A percentile compares a stretch with the other conserved stretches of the same genome.
These are phyloP conservation scores for Lepilemur ruficaudatus DNA, from an alignment of 2,797 vertebrate species.

Conservation along the genomic window DNA sequence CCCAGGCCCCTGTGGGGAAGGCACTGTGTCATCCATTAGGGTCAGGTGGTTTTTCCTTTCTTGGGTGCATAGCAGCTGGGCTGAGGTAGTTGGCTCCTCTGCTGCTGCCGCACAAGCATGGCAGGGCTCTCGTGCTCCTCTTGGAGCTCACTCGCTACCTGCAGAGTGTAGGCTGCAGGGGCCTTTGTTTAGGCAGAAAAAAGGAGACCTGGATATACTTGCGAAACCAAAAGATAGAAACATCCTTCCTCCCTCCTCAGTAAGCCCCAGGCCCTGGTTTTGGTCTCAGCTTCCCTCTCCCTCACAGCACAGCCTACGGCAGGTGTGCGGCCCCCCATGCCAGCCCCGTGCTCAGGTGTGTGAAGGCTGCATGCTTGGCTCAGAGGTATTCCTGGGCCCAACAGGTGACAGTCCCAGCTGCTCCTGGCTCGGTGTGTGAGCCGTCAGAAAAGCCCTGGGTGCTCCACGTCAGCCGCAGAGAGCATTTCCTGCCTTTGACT, in stretches of 20 bases:
- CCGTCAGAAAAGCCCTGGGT: neutral
- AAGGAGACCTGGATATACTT: no score
- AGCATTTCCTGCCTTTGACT: neutral
- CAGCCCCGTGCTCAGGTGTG: neutral
- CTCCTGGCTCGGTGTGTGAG: neutral
- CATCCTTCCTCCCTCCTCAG: rapidly evolving
- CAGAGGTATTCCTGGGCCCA: neutral
- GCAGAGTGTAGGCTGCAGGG: neutral
- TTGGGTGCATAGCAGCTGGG: rapidly evolving
- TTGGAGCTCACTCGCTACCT: neutral
- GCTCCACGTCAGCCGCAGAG: rapidly evolving
- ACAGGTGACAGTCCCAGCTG: neutral
- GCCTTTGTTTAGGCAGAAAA: neutral
- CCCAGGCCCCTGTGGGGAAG: neutral
- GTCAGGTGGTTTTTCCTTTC: neutral
- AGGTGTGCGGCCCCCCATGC: no score
- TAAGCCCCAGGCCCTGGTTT: neutral
- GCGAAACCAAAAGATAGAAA: neutral
- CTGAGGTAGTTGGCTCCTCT: no score
- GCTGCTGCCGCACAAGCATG: rapidly evolving
- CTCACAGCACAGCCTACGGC: rapidly evolving
- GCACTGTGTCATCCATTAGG: rapidly evolving
- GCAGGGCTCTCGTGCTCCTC: neutral
- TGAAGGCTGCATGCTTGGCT: neutral
- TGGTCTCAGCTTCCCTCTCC: neutral